Evolutionary conservation across 2,888 invertebrate species (phyloP).

Genomic region (Calephelis perditalis): DNA sequence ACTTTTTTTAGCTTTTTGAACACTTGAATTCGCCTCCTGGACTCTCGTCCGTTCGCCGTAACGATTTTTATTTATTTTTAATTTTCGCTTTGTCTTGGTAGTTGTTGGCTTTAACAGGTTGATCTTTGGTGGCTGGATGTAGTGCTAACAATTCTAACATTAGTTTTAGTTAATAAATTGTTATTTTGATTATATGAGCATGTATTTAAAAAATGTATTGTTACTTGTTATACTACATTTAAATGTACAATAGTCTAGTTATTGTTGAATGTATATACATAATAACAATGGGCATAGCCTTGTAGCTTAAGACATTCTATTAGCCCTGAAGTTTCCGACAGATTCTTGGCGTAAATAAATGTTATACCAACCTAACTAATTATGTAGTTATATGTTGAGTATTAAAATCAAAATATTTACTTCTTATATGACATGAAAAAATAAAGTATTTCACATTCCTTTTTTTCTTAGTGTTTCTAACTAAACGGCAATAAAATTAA

Average conservation of each 20-base stretch:
- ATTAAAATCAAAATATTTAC: too few species aligned
- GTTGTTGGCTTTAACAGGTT: conserved; percentile 67
- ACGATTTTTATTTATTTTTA: conserved; percentile 60
- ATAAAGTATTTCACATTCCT: too few species aligned
- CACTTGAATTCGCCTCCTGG: conserved; percentile 65
- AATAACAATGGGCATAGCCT: too few species aligned
- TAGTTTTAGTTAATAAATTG: conserved; percentile 49
- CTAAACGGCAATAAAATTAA: too few species aligned
- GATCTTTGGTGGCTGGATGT: conserved; percentile 68
- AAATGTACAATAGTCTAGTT: neutral
- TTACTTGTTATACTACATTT: neutral
- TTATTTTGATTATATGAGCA: conserved; percentile 61
- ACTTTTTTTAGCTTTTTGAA: conserved; percentile 59
- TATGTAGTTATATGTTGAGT: too few species aligned
- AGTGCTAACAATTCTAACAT: conserved; percentile 75
- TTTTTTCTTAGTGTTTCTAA: too few species aligned
- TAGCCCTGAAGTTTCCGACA: too few species aligned
- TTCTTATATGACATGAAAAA: too few species aligned
- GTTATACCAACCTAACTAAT: too few species aligned
- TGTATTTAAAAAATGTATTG: conserved; percentile 38
- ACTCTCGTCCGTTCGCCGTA: conserved; percentile 74
- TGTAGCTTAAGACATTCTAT: too few species aligned
- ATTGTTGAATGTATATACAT: too few species aligned
- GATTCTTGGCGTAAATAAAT: too few species aligned
- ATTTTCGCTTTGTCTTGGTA: conserved; percentile 75